Percentiles rank a stretch among this genome's conserved stretches.
Evolutionary conservation across 2,113 vertebrate species (phyloP).

Genomic region (Mesitornis unicolor): DNA sequence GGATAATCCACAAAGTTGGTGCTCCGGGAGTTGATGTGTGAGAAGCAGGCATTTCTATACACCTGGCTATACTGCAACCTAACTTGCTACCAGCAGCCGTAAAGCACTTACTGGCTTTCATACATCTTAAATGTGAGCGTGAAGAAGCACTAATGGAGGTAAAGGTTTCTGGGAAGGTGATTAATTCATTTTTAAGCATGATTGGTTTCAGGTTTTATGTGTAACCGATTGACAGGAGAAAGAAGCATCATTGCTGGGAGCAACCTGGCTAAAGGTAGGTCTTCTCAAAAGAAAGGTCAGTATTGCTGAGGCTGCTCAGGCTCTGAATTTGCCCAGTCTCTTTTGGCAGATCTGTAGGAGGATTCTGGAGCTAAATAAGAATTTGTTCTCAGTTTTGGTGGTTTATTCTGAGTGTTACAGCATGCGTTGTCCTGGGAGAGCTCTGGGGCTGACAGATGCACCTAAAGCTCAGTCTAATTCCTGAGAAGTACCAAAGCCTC

Average conservation of each 20-base stretch:
- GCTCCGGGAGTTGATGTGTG: rapidly evolving
- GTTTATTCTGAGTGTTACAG: background rate
- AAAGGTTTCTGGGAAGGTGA: background rate
- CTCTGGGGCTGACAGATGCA: rapidly evolving
- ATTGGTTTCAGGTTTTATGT: background rate
- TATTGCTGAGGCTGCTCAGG: background rate
- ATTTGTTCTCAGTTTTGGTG: background rate
- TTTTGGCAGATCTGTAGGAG: background rate
- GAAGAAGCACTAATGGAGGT: background rate
- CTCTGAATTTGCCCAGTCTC: rapidly evolving
- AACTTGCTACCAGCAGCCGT: rapidly evolving
- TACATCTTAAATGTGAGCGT: background rate
- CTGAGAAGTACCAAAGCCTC: background rate
- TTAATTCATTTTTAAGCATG: background rate
- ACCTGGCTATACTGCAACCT: rapidly evolving
- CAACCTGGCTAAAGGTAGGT: rapidly evolving
- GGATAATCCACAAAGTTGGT: rapidly evolving
- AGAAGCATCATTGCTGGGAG: background rate
- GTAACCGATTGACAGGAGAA: background rate
- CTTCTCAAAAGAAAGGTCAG: background rate
- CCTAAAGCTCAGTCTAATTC: background rate
- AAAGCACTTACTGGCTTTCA: background rate
- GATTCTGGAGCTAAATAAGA: background rate
- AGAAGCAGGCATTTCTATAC: rapidly evolving
- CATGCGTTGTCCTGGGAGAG: rapidly evolving